phyloP scores from a whole-genome alignment of 92 coral and sea anemone species.

The Umimayanthus chanpuru region DNA sequence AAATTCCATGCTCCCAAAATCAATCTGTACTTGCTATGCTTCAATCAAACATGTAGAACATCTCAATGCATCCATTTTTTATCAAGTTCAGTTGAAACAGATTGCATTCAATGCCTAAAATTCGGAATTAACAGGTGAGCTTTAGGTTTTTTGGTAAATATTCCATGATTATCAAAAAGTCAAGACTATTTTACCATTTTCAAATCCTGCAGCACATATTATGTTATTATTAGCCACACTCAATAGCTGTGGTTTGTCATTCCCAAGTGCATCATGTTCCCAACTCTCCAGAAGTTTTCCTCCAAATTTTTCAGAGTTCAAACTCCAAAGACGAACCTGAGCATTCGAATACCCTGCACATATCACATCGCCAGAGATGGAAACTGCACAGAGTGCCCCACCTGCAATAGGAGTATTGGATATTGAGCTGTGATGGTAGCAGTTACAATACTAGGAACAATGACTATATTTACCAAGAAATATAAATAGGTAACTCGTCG shows the following conservation, averaged over 20 bases:
- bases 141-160: not conserved
- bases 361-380: slow-evolving; percentile 54
- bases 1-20: no score
- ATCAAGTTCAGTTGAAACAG: no score
- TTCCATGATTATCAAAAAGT: not conserved
- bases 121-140: not conserved
- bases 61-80: no score
- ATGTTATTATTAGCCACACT: slow-evolving; percentile 58
- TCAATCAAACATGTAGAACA: no score
- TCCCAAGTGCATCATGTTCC: slow-evolving; percentile 35
- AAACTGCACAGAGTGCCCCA: slow-evolving; percentile 79
- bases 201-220: slow-evolving; percentile 84
- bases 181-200: slow-evolving; percentile 58
- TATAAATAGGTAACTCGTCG: no score
- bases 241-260: slow-evolving; percentile 61
- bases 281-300: slow-evolving; percentile 57
- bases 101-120: not conserved
- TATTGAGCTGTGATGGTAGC: no score
- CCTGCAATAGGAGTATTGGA: slow-evolving; percentile 52
- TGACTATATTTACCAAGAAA: no score
- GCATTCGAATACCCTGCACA: slow-evolving; percentile 93
- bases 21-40: no score
- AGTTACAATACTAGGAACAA: no score
- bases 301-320: slow-evolving; percentile 51
- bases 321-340: slow-evolving; percentile 78